Percentiles rank a stretch among this genome's conserved stretches.
Evolutionary conservation across 2,888 invertebrate genomes (phyloP).

Genomic region (Drosophila multiciliata): DNA sequence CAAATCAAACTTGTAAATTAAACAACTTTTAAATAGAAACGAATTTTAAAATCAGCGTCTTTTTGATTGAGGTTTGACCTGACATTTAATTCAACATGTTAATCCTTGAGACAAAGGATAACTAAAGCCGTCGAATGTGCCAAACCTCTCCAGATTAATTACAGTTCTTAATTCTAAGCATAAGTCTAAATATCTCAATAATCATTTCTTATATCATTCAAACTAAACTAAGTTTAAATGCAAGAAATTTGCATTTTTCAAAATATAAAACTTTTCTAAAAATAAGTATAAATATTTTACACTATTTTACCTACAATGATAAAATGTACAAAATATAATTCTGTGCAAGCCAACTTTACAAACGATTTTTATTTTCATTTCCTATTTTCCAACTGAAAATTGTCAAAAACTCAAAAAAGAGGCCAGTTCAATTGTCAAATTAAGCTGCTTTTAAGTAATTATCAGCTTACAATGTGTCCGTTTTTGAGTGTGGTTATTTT

Average conservation of each 20-base stretch:
- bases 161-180: background rate
- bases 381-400: background rate
- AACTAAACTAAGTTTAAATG: background rate
- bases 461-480: slow-evolving; percentile 6
- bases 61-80: background rate
- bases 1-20: background rate
- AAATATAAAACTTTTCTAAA: background rate
- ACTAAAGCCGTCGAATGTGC: background rate
- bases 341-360: too few relatives aligned
- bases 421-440: slow-evolving; percentile 5
- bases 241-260: background rate
- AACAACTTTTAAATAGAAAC: background rate
- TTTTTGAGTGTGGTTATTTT: background rate
- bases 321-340: too few relatives aligned
- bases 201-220: background rate
- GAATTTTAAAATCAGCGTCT: background rate
- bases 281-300: background rate
- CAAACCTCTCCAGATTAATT: background rate
- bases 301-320: too few relatives aligned
- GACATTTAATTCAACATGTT: background rate
- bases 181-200: background rate
- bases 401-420: background rate
- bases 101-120: background rate
- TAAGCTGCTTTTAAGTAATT: slow-evolving; percentile 26
- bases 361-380: background rate